Evolutionary conservation across 2,797 vertebrate species (phyloP).

Genomic region (Chanos chanos): DNA sequence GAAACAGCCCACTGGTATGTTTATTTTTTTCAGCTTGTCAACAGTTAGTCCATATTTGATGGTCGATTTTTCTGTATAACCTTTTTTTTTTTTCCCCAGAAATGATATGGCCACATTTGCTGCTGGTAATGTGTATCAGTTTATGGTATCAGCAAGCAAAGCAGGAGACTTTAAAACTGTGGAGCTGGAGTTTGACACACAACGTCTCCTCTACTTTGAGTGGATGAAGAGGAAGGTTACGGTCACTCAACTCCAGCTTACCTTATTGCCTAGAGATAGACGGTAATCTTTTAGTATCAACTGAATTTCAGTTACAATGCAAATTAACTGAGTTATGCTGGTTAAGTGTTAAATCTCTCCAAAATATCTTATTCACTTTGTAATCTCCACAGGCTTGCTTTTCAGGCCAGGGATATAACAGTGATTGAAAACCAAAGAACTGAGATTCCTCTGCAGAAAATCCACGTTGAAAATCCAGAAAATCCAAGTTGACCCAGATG

Average conservation of each 20-base stretch:
- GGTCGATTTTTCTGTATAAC: too few relatives aligned
- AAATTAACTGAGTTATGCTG: too few relatives aligned
- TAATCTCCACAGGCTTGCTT: constrained; percentile 17
- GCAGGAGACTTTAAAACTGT: background rate
- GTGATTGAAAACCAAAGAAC: constrained; percentile 22
- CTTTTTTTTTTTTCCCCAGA: constrained; percentile 3
- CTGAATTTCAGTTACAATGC: background rate
- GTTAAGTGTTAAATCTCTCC: too few relatives aligned
- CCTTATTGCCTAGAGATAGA: constrained; percentile 9
- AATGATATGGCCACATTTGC: background rate
- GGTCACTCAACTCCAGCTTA: constrained; percentile 17
- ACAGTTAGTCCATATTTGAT: background rate
- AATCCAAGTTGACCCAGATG: too few relatives aligned
- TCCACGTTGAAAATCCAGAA: too few relatives aligned
- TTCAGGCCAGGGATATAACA: constrained; percentile 3
- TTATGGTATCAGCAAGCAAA: constrained; percentile 18
- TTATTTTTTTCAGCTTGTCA: background rate
- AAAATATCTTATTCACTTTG: too few relatives aligned
- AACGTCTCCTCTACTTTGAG: constrained; percentile 18
- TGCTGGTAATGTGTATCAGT: constrained; percentile 12
- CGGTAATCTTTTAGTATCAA: background rate
- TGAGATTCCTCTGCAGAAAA: background rate
- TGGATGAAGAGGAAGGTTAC: constrained; percentile 29
- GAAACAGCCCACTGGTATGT: background rate
- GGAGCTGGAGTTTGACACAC: constrained; percentile 17